A percentile compares a stretch with the other conserved stretches of the same genome.
These are phyloP conservation scores for Oenanthe melanoleuca DNA, from an alignment of 2,113 vertebrate species.

Conservation along the genomic window DNA sequence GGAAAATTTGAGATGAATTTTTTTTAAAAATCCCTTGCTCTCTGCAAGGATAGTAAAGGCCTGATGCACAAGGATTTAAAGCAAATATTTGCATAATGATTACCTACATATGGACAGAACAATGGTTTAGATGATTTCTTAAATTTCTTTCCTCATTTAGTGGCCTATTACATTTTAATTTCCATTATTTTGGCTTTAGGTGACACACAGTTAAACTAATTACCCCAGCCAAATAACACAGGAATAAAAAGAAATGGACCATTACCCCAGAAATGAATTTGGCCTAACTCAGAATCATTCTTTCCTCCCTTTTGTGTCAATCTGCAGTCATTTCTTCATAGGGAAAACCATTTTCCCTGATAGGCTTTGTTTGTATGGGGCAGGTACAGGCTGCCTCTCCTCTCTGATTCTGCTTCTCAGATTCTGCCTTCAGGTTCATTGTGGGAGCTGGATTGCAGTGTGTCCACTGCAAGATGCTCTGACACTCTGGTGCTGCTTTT, in stretches of 20 bases:
- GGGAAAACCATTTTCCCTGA: not conserved
- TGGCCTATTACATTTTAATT: not conserved
- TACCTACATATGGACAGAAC: not conserved
- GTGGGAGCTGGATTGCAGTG: not conserved
- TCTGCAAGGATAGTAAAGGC: not conserved
- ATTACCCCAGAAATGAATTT: not conserved
- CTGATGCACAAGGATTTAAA: not conserved
- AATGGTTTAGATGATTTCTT: not conserved
- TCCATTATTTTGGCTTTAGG: not conserved
- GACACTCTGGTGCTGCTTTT: not conserved
- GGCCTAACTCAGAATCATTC: not conserved
- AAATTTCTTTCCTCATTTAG: not conserved
- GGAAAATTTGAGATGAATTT: not conserved
- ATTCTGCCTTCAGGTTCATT: accelerated
- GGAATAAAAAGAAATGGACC: accelerated
- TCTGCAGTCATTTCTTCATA: not conserved
- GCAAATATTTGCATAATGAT: not conserved
- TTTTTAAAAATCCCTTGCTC: not conserved
- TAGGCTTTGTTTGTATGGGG: not conserved
- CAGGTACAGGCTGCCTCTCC: not conserved
- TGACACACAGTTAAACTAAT: not conserved
- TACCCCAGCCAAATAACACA: not conserved
- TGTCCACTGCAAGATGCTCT: not conserved
- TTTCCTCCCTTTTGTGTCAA: not conserved
- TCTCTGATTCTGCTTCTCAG: not conserved